Conservation (phyloP, 1,140 invertebrate genomes). For the Akabosia matsudoensis region DNA sequence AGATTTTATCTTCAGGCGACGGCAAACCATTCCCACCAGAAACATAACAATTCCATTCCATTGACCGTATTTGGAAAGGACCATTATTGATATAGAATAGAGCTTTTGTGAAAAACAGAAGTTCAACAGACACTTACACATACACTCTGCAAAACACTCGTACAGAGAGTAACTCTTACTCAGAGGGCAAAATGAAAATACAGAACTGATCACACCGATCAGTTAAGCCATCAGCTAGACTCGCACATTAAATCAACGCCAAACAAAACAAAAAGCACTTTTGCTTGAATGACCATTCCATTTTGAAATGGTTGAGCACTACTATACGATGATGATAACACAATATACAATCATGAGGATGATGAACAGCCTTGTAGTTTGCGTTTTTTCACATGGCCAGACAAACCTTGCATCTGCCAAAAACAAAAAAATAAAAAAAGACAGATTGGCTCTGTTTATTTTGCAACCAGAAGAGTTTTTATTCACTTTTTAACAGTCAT, state of each 20-base stretch:
- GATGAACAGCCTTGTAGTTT: neutral
- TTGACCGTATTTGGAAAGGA: neutral
- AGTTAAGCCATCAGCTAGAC: too few relatives aligned
- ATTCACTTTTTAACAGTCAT: neutral
- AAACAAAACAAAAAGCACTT: too few relatives aligned
- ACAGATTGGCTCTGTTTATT: neutral
- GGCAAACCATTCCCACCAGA: neutral
- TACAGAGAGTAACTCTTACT: too few relatives aligned
- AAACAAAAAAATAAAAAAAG: neutral
- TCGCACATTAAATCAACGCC: too few relatives aligned
- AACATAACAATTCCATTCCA: neutral
- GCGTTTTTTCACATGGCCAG: neutral
- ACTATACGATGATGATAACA: too few relatives aligned
- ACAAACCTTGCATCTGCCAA: neutral
- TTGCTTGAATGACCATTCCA: too few relatives aligned
- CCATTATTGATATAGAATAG: too few relatives aligned
- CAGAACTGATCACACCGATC: too few relatives aligned
- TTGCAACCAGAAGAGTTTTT: neutral
- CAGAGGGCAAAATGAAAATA: too few relatives aligned
- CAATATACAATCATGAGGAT: neutral
- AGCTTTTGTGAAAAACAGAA: neutral
- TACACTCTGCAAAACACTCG: neutral
- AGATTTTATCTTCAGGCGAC: neutral
- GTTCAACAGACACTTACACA: neutral
- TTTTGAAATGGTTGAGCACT: too few relatives aligned